Evolutionary conservation across 2,888 invertebrate species (phyloP), one percentile per base, ranked within the genome.

Genomic region (Phengaris arion): DNA sequence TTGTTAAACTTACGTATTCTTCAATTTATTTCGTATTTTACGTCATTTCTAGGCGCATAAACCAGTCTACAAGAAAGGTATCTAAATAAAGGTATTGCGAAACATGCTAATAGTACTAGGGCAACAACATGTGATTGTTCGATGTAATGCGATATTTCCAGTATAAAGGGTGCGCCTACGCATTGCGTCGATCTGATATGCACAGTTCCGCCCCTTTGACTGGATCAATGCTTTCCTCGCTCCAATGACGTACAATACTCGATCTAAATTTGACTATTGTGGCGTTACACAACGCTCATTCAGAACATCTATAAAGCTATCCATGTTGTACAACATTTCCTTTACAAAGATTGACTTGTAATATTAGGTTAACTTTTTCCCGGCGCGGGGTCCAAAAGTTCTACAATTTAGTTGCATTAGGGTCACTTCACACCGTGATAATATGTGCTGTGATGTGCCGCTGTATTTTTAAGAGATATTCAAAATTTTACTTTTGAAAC

Each of bases 151-250:
- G 83, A 82, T 79, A 85, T 87, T 89, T 86, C 84, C 85, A 86
- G 84, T 83, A 83, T 83, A 81, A 82, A 84, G 87, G 90, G 88
- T 90, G 91, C 88, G 89, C 85, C 90, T 83, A 87, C 89, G 89
- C 89, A 89, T 87, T 88, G 87, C 87, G 87, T 87, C 87, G 85
- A 83, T 82, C 82, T 88, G 89, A 90, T 88, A 89, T 81, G 84
- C 92, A 85, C 81, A 92, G 89, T 91, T 92, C 92, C 92, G 92
- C 85, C 85, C 85, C 86, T 89, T 89, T 88, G 86, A 91, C 85
- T 85, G 87, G 85, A 81, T 83, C 84, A 83, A 80, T 83, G 85
- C 80, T 82, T 83, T 86, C 83, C 84, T 83, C 87, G 91, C 86
- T 87, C 86, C 88, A 91, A 84, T 88, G 83, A 80, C 82, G 82